These are phyloP conservation scores for Adineta ricciae DNA, from an alignment of 2,888 invertebrate genomes.

Conservation along the genomic window DNA sequence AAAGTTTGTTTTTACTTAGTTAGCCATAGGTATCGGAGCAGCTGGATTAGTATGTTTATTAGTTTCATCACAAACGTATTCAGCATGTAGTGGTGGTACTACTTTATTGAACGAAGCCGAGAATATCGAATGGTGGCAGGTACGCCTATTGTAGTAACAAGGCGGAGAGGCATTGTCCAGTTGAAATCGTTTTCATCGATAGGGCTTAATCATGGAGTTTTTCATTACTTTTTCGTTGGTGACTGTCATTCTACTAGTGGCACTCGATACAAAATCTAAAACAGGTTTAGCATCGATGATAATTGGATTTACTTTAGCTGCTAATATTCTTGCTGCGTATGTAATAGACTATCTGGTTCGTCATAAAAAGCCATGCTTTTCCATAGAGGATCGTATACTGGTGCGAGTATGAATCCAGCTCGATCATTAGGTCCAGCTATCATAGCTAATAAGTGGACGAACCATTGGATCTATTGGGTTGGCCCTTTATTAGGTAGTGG, in stretches of 20 bases:
- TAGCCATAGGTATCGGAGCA: neutral
- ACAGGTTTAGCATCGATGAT: neutral
- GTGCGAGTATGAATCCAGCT: conserved; percentile 84
- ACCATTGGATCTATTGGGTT: conserved; percentile 62
- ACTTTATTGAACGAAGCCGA: neutral
- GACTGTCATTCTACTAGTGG: neutral
- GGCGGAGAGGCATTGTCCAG: too few relatives aligned
- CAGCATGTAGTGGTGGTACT: neutral
- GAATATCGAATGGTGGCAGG: neutral
- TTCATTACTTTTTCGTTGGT: neutral
- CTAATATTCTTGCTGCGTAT: neutral
- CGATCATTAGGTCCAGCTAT: conserved; percentile 76
- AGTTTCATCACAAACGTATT: neutral
- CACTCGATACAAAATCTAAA: neutral
- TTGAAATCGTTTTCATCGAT: neutral
- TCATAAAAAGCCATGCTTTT: neutral
- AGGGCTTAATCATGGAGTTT: neutral
- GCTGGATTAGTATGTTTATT: neutral
- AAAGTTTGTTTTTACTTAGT: neutral
- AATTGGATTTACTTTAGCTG: neutral
- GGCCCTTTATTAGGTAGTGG: conserved; percentile 20
- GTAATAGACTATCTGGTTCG: neutral
- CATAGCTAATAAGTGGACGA: conserved; percentile 62
- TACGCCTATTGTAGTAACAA: neutral
- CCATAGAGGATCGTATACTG: conserved; percentile 57